Base-by-base conservation (phyloP, 2,113 vertebrate genomes). In the Strix uralensis region DNA sequence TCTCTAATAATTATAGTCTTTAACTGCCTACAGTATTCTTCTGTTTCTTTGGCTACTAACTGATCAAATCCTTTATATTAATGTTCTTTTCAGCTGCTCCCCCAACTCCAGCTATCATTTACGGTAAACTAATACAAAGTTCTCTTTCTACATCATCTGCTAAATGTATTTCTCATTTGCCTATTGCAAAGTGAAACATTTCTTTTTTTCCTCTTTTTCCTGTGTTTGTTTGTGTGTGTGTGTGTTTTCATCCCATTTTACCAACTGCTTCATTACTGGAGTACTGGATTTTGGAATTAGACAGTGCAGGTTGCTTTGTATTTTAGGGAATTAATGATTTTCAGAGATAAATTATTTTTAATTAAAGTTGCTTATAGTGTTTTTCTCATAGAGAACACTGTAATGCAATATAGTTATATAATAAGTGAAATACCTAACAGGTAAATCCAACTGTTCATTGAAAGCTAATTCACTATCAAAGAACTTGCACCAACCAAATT, bases 41-140 rank as follows among this genome's bases (percentile, higher is more conserved):
- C 88, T 97, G 29, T 94, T 96, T 94, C 89, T 97, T 90, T 95
- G 88, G 86, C 93, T 94, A 97, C 97, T 98, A 98, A 98, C 98
- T 97, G 96, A 97, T 98, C 99, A 98, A 98, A 98, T 98, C 97
- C 96, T 98, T 97, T 98, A 98, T 98, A 97, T 98, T 98, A 98
- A 98, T 98, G 91, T 98, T 97, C 98, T 98, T 98, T 98, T 97
- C 98, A 99, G 99, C 99, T 98, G 98, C 98, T 97, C 98, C 99
- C 90, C 99, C 99, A 97, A 98, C 98, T 98, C 99, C 99, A 98
- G 98, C 98, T 97, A 97, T 99, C 94, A 96, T 98, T 98, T 97
- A 99, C 98, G 99, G 99, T 99, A 99, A 99, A 99, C 97, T 97
- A 97, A 98, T 98, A 91, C 13, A 27, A 93, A 97, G 52, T 97